Evolutionary conservation across 2,888 invertebrate species (phyloP).

Genomic region (Heterodera filipjevi): DNA sequence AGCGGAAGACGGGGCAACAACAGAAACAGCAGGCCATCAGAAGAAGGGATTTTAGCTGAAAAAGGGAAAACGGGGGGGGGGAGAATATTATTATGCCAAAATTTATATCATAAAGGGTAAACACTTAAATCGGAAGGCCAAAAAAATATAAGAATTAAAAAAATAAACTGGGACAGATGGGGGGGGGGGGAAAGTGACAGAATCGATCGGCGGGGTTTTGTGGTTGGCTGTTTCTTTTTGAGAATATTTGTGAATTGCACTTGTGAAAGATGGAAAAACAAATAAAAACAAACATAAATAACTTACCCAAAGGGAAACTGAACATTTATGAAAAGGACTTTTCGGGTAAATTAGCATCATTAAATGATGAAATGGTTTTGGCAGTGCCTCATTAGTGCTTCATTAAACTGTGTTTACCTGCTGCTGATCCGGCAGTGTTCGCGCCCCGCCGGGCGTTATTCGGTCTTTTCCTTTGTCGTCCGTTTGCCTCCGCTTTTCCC

Average conservation of each 20-base stretch:
- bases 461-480: not conserved
- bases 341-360: too few relatives aligned
- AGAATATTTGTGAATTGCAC: too few relatives aligned
- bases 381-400: not conserved
- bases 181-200: too few relatives aligned
- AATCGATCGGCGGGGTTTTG: too few relatives aligned
- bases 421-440: not conserved
- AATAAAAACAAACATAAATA: too few relatives aligned
- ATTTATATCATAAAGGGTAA: not conserved
- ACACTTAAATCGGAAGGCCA: not conserved
- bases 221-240: too few relatives aligned
- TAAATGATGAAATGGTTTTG: too few relatives aligned
- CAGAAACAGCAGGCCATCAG: constrained; percentile 48
- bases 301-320: too few relatives aligned
- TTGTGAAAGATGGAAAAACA: too few relatives aligned
- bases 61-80: not conserved
- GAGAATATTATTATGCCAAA: not conserved
- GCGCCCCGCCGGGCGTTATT: not conserved
- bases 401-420: not conserved
- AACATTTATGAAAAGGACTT: too few relatives aligned
- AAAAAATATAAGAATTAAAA: too few relatives aligned
- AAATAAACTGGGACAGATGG: too few relatives aligned
- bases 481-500: not conserved
- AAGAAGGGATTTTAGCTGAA: constrained; percentile 15
- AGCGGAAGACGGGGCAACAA: constrained; percentile 61